These are phyloP conservation scores for Agrilus cyanescens DNA, from an alignment of 2,888 invertebrate genomes.

Conservation along the genomic window DNA sequence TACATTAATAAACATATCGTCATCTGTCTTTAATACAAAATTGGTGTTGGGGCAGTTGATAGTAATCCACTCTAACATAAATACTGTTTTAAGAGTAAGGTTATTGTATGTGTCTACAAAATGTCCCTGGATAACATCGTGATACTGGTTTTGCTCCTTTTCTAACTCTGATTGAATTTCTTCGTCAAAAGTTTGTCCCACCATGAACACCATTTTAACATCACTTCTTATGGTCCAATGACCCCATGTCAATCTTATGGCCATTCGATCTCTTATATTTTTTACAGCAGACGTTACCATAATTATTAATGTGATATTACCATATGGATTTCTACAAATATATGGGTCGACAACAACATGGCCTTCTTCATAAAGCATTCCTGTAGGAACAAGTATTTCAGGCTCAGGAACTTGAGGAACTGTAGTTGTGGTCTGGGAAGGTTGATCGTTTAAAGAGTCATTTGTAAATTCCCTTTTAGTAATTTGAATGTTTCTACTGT, in stretches of 20 bases:
- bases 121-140: constrained; percentile 62
- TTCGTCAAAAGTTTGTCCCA: constrained; percentile 47
- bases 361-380: constrained; percentile 57
- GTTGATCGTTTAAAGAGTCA: too few relatives aligned
- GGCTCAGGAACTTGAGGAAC: too few relatives aligned
- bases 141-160: constrained; percentile 59
- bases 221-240: constrained; percentile 55
- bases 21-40: constrained; percentile 73
- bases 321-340: constrained; percentile 56
- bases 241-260: constrained; percentile 74
- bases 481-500: too few relatives aligned
- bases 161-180: constrained; percentile 38
- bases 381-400: constrained; percentile 25
- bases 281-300: constrained; percentile 64
- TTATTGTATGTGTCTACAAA: constrained; percentile 72
- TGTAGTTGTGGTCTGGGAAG: too few relatives aligned
- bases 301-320: constrained; percentile 48
- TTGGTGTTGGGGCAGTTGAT: constrained; percentile 62
- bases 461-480: too few relatives aligned
- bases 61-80: constrained; percentile 72
- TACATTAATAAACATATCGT: constrained; percentile 83
- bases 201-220: constrained; percentile 53
- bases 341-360: constrained; percentile 53
- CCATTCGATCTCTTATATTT: constrained; percentile 57
- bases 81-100: constrained; percentile 71